phyloP scores from a whole-genome alignment of 2,888 invertebrate species.

The Minunthozetes semirufus region DNA sequence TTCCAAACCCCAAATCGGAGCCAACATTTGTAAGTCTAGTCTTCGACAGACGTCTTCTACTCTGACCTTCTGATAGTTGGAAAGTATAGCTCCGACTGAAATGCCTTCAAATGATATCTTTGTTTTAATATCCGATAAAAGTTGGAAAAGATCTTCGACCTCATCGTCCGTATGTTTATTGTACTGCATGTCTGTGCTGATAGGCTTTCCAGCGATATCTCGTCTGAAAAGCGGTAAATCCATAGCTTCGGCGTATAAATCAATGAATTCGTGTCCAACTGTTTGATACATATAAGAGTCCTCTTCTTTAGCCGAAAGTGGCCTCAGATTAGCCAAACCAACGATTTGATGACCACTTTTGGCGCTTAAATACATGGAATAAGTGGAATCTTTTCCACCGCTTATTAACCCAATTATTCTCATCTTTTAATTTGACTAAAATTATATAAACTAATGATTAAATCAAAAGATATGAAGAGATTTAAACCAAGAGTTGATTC shows the following conservation, averaged over 20 bases:
- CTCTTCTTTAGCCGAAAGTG: constrained; percentile 64
- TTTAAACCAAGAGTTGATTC: constrained; percentile 6
- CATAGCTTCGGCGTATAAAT: constrained; percentile 86
- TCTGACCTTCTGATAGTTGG: constrained; percentile 94
- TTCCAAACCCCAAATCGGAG: constrained; percentile 93
- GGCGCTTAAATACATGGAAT: constrained; percentile 96
- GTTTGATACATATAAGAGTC: constrained; percentile 99
- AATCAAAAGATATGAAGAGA: neutral
- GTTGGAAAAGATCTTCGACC: constrained; percentile 88
- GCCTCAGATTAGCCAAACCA: constrained; percentile 90
- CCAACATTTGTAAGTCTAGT: constrained; percentile 76
- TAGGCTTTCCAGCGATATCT: constrained; percentile 74
- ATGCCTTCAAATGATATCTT: constrained; percentile 80
- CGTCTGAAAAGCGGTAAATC: constrained; percentile 79
- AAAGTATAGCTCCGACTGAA: constrained; percentile 93
- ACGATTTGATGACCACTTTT: constrained; percentile 91
- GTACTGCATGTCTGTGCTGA: constrained; percentile 69
- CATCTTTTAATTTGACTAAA: constrained; percentile 34
- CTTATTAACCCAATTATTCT: constrained; percentile 53
- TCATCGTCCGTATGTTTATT: constrained; percentile 76
- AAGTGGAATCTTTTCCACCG: constrained; percentile 99
- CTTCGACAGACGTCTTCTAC: constrained; percentile 96
- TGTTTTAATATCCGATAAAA: constrained; percentile 68
- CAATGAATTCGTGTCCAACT: constrained; percentile 91
- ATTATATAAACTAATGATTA: neutral